Base-by-base conservation (phyloP, 2,888 invertebrate species). In the Rhabditophanes sp. region DNA sequence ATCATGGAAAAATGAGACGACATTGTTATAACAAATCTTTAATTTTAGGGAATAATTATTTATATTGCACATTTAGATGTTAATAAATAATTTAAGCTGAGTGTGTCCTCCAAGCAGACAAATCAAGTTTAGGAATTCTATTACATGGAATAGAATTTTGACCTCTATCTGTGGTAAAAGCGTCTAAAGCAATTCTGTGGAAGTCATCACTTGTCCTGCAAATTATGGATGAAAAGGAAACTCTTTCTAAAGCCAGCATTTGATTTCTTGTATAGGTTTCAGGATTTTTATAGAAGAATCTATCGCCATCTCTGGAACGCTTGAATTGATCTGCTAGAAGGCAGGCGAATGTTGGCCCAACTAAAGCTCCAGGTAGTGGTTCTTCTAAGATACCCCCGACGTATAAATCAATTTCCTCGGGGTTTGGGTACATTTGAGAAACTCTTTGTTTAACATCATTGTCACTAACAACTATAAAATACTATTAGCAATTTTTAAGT, bases 331-430 rank as follows among this genome's bases (percentile, higher is more conserved):
- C 68, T 2, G 64, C 64, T 6, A 72, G 52, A 31, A 72, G 65
- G 48, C 70, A 69, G 20, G 65, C 47, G 46, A 72, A 68, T 3
- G 70, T 70, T 3, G 69, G 69, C 2, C 72, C 72, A 19, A 70
- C 51, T 43, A 66, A 61, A 4, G 67, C 64, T 9, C 68, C 68
- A 3, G 58, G 57, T 8, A 65, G 33, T 3, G 67, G 64, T n/a
- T 67, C 65, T 43, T 72, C 72, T 7, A 67, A 46, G 35, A 70
- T 52, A 14, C 68, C 71, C 11, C 71, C 72, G 16, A 68, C 67
- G 56, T 68, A 72, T 35, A 72, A 47, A 40, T 72, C 72, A 23
- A 72, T 17, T 12, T 33, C 37, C 21, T 56, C 48, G 1, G 45
- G 44, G 4, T 34, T 35, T n/a, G n/a, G n/a, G 38, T 44, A 51